Evolutionary conservation across 2,797 vertebrate species (phyloP), one percentile per base, ranked within the genome.

Genomic region (Oceanodroma leucorhoa): DNA sequence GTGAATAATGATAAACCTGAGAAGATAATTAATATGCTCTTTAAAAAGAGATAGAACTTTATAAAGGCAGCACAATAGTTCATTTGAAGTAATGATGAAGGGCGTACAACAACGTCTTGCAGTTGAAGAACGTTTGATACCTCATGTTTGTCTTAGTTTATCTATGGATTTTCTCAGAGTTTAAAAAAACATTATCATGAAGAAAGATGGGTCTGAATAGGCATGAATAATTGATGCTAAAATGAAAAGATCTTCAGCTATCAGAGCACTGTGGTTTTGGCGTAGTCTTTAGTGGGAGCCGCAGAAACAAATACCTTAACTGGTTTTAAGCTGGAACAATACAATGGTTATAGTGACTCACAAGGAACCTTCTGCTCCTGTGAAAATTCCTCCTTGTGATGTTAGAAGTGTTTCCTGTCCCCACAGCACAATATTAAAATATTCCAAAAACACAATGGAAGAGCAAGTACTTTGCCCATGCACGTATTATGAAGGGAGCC

Each of bases 331-430:
- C 23, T 87, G 75, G 41, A 94, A 87, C 40, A 66, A 71, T 87
- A 11, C 36, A 67, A 8, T 73, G 75, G 43, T 38, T 94, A 34
- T 40, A 76, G 64, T 85, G 94, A 93, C 70, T 93, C 82, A 80
- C 82, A 77, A 85, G 84, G 82, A 94, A 85, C 72, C 55, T 85
- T 83, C 71, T 77, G 87, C 81, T 92, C 71, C 89, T 83, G n/a
- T 77, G 60, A 86, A 88, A 88, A 71, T 88, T 93, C 48, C 57
- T 93, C 64, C 53, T 86, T 71, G 45, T 55, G 67, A 66, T 91
- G 82, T 69, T 96, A 86, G 61, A 92, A 94, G 65, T 88, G 65
- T 75, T 93, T 90, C 65, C 88, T 92, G 45, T 95, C 76, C 41
- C 53, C 45, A 48, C 53, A 88, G 61, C 61, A 55, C 48, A 10